These are phyloP conservation scores for Dreissena rostriformis DNA, from an alignment of 1,140 invertebrate genomes.

Conservation along the genomic window DNA sequence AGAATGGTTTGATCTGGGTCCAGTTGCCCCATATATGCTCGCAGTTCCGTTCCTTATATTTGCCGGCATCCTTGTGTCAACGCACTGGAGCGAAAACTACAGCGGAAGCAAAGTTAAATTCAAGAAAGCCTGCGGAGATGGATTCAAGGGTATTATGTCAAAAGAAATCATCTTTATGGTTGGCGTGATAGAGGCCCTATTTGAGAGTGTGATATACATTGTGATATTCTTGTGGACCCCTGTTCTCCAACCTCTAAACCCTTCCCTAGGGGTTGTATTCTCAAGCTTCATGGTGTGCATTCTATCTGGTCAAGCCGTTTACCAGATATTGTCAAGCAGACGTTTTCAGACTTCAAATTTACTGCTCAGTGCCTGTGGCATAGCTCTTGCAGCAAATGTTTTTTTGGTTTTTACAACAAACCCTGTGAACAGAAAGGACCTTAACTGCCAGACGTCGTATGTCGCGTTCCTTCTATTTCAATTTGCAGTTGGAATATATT, in stretches of 20 bases:
- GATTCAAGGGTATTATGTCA: slow-evolving; percentile 79
- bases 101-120: slow-evolving; percentile 82
- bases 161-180: slow-evolving; percentile 84
- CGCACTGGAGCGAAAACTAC: slow-evolving; percentile 86
- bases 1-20: slow-evolving; percentile 85
- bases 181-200: slow-evolving; percentile 86
- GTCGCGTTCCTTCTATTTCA: slow-evolving; percentile 86
- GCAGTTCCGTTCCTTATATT: slow-evolving; percentile 85
- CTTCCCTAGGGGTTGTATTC: slow-evolving; percentile 82
- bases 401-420: slow-evolving; percentile 76
- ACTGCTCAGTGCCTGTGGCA: slow-evolving; percentile 74
- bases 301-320: slow-evolving; percentile 86
- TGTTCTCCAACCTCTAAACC: slow-evolving; percentile 83
- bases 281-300: slow-evolving; percentile 88
- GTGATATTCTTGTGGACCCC: slow-evolving; percentile 90
- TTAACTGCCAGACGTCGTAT: slow-evolving; percentile 81
- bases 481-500: slow-evolving; percentile 83
- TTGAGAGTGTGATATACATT: slow-evolving; percentile 89
- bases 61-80: slow-evolving; percentile 82
- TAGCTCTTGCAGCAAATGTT: slow-evolving; percentile 76
- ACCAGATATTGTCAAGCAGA: slow-evolving; percentile 82
- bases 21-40: slow-evolving; percentile 85
- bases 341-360: slow-evolving; percentile 77
- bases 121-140: slow-evolving; percentile 79
- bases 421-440: slow-evolving; percentile 60